These are phyloP conservation scores for Ornithorhynchus anatinus DNA, from an alignment of 2,113 vertebrate genomes.

Conservation along the genomic window DNA sequence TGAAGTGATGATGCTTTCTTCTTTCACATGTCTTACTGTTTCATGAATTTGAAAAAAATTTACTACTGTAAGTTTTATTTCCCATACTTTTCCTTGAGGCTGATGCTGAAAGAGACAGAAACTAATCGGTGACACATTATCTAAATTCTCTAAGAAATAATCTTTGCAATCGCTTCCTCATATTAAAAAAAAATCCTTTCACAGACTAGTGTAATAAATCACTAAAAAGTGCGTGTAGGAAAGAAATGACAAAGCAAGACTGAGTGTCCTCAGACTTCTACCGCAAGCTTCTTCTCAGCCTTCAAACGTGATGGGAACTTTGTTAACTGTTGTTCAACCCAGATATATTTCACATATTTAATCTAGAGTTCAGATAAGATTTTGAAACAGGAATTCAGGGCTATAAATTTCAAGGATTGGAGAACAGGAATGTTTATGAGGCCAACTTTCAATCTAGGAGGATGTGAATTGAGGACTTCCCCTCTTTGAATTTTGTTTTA, in stretches of 20 bases:
- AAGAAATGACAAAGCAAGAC: background rate
- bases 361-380: constrained; percentile 18
- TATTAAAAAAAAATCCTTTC: constrained; percentile 32
- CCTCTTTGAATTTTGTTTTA: background rate
- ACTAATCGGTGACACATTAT: constrained; percentile 26
- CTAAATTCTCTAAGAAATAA: constrained; percentile 14
- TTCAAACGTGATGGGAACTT: constrained; percentile 27
- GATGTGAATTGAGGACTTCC: background rate
- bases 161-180: constrained; percentile 31
- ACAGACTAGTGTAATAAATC: constrained; percentile 16
- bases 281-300: background rate
- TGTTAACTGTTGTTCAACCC: constrained; percentile 14
- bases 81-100: constrained; percentile 6
- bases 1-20: too few species aligned
- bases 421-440: background rate
- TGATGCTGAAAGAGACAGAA: constrained; percentile 40
- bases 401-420: constrained; percentile 15
- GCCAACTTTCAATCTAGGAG: background rate
- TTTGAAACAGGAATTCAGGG: constrained; percentile 36
- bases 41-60: too few species aligned
- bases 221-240: constrained; percentile 1
- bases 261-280: constrained; percentile 22
- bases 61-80: constrained; percentile 20
- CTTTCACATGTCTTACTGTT: too few species aligned
- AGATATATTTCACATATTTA: constrained; percentile 29